Evolutionary conservation across 2,797 vertebrate species (phyloP).

Genomic region (Pangasius larnaudii): DNA sequence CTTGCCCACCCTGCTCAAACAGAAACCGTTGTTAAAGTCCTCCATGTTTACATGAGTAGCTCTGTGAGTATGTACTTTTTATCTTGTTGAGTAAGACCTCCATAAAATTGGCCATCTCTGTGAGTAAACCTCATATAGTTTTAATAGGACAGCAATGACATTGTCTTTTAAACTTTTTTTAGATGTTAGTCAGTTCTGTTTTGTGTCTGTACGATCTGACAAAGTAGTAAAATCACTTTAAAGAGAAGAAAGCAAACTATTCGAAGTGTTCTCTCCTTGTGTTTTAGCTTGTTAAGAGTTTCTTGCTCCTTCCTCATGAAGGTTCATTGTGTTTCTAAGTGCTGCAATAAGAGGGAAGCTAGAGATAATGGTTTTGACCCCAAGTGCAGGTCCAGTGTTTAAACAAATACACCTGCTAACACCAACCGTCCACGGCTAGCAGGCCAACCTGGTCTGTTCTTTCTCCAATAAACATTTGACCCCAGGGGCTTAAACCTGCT

Average conservation of each 20-base stretch:
- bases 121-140: not conserved
- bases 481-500: constrained; percentile 12
- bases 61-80: constrained; percentile 64
- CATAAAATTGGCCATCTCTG: not conserved
- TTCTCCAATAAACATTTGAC: constrained; percentile 9
- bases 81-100: constrained; percentile 49
- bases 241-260: constrained; percentile 13
- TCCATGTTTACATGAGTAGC: constrained; percentile 66
- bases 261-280: not conserved
- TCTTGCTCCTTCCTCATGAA: not conserved
- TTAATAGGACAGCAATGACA: not conserved
- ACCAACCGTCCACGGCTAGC: not conserved
- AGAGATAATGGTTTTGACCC: constrained; percentile 68
- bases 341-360: constrained; percentile 63
- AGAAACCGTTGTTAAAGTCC: constrained; percentile 68
- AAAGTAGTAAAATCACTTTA: constrained; percentile 23
- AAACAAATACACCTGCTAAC: constrained; percentile 74
- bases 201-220: not conserved
- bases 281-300: constrained; percentile 4
- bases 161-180: not conserved
- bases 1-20: constrained; percentile 75
- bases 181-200: not conserved
- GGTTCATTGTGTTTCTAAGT: constrained; percentile 61
- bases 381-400: constrained; percentile 52
- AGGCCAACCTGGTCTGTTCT: not conserved